Percentiles rank a stretch among this genome's conserved stretches.
Evolutionary conservation across 2,113 vertebrate species (phyloP).

Genomic region (Chionomys nivalis): DNA sequence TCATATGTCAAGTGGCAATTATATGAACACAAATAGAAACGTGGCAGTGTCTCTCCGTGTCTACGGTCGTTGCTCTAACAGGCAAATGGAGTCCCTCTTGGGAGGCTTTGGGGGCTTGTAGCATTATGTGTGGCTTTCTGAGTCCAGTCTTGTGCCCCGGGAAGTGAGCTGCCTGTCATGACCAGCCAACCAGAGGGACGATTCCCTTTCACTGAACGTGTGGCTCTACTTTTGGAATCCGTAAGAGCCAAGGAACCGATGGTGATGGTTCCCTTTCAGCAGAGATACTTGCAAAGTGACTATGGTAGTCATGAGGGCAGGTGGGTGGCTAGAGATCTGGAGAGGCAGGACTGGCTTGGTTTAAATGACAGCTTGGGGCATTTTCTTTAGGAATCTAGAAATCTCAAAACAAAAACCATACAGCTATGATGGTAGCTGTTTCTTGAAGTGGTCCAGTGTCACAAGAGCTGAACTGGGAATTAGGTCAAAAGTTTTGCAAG

Average conservation of each 20-base stretch:
- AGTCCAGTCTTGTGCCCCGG: neutral
- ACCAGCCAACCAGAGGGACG: neutral
- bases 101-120: neutral
- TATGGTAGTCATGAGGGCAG: neutral
- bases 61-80: neutral
- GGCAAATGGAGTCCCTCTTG: neutral
- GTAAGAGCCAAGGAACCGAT: neutral
- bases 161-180: neutral
- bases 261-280: neutral
- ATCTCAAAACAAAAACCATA: slow-evolving; percentile 28
- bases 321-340: neutral
- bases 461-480: neutral
- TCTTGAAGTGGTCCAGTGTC: neutral
- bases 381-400: slow-evolving; percentile 56
- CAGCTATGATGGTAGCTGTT: slow-evolving; percentile 16
- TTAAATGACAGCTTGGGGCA: slow-evolving; percentile 46
- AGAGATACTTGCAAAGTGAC: neutral
- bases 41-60: neutral
- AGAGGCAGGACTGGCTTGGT: neutral
- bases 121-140: neutral
- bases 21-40: neutral
- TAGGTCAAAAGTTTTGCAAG: neutral
- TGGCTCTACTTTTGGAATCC: neutral
- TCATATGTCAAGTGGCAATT: neutral
- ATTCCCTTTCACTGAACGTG: neutral